Evolutionary conservation across 1,140 invertebrate genomes (phyloP).

Genomic region (Aphis craccivora): DNA sequence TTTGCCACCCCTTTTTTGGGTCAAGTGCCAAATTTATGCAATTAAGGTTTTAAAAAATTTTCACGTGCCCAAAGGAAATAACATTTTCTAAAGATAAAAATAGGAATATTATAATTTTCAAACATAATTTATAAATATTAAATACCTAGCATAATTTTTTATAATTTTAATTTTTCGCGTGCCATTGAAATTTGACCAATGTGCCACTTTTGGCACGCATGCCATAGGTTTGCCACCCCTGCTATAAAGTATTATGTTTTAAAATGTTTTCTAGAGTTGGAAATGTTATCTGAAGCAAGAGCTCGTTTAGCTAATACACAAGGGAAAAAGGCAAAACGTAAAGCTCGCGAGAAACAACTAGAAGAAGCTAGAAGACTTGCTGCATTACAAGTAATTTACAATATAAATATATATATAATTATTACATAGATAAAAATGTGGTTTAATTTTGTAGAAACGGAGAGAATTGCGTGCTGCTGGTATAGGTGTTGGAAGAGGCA

Average conservation of each 20-base stretch:
- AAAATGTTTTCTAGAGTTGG: constrained; percentile 78
- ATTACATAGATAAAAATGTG: background rate
- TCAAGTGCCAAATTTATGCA: too few species aligned
- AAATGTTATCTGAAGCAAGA: constrained; percentile 98
- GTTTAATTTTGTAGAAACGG: constrained; percentile 75
- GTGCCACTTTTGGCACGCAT: too few species aligned
- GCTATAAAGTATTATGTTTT: background rate
- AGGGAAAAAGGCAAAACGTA: constrained; percentile 98
- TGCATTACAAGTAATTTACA: constrained; percentile 79
- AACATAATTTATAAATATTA: too few species aligned
- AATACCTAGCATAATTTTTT: too few species aligned
- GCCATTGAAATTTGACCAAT: too few species aligned
- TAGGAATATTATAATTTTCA: too few species aligned
- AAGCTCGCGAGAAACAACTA: constrained; percentile 97
- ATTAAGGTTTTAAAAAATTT: too few species aligned
- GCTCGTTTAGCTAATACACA: constrained; percentile 98
- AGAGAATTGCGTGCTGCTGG: constrained; percentile 96
- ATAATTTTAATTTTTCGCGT: too few species aligned
- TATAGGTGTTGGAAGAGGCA: constrained; percentile 79
- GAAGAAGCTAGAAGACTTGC: constrained; percentile 96
- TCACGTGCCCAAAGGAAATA: too few species aligned
- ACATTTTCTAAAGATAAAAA: too few species aligned
- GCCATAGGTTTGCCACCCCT: too few species aligned
- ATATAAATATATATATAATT: background rate
- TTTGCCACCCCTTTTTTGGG: too few species aligned